Evolutionary conservation across 1,140 invertebrate genomes (phyloP).

Genomic region (Bombus sibiricus): DNA sequence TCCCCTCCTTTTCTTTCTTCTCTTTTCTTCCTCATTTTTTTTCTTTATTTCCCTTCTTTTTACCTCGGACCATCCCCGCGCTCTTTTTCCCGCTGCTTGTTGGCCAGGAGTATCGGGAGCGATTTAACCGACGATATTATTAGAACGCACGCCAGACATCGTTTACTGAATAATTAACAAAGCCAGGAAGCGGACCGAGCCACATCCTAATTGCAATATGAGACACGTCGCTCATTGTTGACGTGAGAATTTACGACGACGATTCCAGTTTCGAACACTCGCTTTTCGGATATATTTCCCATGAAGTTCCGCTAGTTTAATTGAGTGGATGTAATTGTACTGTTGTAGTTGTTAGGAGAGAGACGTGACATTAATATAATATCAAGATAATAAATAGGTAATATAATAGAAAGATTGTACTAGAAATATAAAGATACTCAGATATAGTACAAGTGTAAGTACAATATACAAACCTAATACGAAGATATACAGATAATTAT

Average conservation of each 20-base stretch:
- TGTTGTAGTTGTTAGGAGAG: neutral
- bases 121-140: slow-evolving; percentile 36
- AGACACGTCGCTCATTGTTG: neutral
- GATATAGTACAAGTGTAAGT: too few relatives aligned
- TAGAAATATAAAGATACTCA: neutral
- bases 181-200: neutral
- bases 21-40: neutral
- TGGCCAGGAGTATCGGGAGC: neutral
- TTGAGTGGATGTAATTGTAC: neutral
- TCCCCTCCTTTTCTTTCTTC: neutral
- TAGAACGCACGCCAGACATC: slow-evolving; percentile 25
- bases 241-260: neutral
- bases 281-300: neutral
- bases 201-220: slow-evolving; percentile 15
- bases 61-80: too few relatives aligned
- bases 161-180: slow-evolving; percentile 43
- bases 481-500: neutral
- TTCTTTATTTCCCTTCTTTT: too few relatives aligned
- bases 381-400: too few relatives aligned
- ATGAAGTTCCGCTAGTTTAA: too few relatives aligned
- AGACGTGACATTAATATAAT: too few relatives aligned
- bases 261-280: neutral
- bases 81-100: too few relatives aligned
- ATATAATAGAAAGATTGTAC: too few relatives aligned
- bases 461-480: neutral